phyloP scores from a whole-genome alignment of 2,797 vertebrate genomes.

The Otolemur crassicaudatus region DNA sequence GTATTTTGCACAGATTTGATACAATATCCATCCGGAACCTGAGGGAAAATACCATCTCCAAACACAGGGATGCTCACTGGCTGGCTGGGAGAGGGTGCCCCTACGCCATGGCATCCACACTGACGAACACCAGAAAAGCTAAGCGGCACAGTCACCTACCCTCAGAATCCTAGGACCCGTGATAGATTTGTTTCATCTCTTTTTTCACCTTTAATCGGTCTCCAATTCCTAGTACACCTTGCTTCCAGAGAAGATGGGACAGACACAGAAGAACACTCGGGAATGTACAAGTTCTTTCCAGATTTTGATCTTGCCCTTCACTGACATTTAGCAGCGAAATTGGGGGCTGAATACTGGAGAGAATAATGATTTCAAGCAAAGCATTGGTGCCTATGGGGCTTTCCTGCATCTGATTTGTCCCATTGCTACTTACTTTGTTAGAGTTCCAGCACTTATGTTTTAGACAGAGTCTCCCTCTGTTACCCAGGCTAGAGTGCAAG shows the following conservation, averaged over 20 bases:
- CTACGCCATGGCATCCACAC: neutral
- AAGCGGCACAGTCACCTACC: neutral
- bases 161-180: neutral
- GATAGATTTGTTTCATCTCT: neutral
- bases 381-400: neutral
- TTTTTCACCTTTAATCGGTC: neutral
- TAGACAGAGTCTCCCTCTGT: no score
- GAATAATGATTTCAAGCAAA: neutral
- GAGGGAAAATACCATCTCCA: neutral
- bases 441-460: slow-evolving; percentile 11
- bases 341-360: neutral
- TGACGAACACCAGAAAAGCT: neutral
- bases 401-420: neutral
- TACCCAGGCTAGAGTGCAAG: no score
- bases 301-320: neutral
- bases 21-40: neutral
- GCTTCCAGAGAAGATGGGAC: neutral
- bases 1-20: neutral
- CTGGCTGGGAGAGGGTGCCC: neutral
- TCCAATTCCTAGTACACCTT: neutral
- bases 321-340: neutral
- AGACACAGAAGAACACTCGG: neutral
- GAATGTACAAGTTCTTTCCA: neutral
- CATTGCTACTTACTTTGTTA: neutral
- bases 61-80: neutral